A percentile compares a stretch with the other conserved stretches of the same genome.
Conservation (phyloP, 2,888 invertebrate genomes). For the Portevinia maculata region DNA sequence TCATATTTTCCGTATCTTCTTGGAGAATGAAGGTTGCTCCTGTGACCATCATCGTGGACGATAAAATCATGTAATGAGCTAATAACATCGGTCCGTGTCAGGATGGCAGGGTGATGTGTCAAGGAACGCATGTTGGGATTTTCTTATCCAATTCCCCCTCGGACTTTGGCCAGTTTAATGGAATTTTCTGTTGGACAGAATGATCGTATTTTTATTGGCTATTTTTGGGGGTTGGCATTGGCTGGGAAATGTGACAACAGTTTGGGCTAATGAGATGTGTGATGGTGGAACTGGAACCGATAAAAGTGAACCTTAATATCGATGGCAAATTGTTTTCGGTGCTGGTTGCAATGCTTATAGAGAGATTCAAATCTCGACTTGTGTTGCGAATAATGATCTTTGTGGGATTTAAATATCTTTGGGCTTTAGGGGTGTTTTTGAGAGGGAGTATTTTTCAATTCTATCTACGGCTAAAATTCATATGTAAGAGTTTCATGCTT, state of each 20-base stretch:
- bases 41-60: constrained; percentile 54
- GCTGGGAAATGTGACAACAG: constrained; percentile 33
- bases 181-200: constrained; percentile 62
- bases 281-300: constrained; percentile 65
- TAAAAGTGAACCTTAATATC: constrained; percentile 64
- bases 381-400: background rate
- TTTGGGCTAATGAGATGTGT: constrained; percentile 72
- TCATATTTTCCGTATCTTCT: constrained; percentile 65
- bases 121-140: constrained; percentile 53
- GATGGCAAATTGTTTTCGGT: constrained; percentile 71
- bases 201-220: constrained; percentile 66
- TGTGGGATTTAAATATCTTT: background rate
- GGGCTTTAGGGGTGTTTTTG: background rate
- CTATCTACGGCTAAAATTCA: too few species aligned
- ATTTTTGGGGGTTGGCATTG: constrained; percentile 25
- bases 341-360: background rate
- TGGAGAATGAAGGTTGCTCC: constrained; percentile 49
- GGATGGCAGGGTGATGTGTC: constrained; percentile 63
- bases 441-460: too few species aligned
- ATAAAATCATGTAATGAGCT: constrained; percentile 75
- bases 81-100: constrained; percentile 70
- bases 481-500: too few species aligned
- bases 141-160: background rate
- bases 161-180: constrained; percentile 49
- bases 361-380: background rate